Evolutionary conservation across 2,888 invertebrate genomes (phyloP).

Genomic region (Clostera curtula): DNA sequence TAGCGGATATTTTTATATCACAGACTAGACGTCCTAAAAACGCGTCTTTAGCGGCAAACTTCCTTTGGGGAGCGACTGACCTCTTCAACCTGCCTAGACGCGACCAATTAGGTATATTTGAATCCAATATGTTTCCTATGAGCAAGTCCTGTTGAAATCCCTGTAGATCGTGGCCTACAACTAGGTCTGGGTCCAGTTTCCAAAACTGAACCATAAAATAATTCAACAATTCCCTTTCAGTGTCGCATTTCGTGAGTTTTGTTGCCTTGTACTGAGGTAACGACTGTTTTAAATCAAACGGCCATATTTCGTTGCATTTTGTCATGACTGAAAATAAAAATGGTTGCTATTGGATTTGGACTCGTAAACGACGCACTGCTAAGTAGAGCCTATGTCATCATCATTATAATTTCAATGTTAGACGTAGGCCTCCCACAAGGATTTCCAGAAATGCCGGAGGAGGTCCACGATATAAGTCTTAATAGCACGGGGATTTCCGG

Average conservation of each 20-base stretch:
- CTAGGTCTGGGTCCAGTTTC: conserved; percentile 92
- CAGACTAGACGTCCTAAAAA: conserved; percentile 90
- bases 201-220: conserved; percentile 90
- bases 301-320: conserved; percentile 87
- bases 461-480: too few species aligned
- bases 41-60: conserved; percentile 70
- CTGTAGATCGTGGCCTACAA: conserved; percentile 94
- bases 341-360: conserved; percentile 3
- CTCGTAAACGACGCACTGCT: too few species aligned
- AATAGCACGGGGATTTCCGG: too few species aligned
- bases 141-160: conserved; percentile 93
- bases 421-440: too few species aligned
- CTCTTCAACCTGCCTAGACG: conserved; percentile 90
- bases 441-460: too few species aligned
- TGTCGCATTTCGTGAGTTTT: conserved; percentile 85
- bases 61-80: conserved; percentile 74
- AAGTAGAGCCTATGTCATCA: conserved; percentile 1
- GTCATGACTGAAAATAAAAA: conserved; percentile 80
- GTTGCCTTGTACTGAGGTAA: conserved; percentile 80
- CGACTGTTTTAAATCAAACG: conserved; percentile 85
- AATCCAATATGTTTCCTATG: conserved; percentile 84
- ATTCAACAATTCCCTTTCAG: conserved; percentile 90
- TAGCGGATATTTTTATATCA: conserved; percentile 93
- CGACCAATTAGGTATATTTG: conserved; percentile 92
- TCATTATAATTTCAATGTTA: too few species aligned